A percentile compares a stretch with the other conserved stretches of the same genome.
phyloP scores from a whole-genome alignment of 2,113 vertebrate species.

The Vidua macroura region DNA sequence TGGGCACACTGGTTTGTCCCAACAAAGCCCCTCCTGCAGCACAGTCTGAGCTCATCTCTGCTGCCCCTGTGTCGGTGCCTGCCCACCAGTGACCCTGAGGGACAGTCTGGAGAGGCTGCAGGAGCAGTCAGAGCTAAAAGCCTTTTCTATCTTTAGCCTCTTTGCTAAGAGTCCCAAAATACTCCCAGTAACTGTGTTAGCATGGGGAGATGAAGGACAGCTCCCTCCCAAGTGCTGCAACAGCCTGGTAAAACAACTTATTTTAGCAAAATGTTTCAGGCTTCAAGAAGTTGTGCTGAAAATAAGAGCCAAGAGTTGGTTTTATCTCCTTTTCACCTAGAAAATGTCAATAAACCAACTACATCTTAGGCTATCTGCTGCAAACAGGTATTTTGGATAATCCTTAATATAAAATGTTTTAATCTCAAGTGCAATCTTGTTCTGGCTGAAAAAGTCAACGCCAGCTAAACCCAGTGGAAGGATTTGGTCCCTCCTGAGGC shows the following conservation, averaged over 20 bases:
- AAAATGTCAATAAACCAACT: background rate
- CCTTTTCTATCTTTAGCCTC: constrained; percentile 46
- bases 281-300: background rate
- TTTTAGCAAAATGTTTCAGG: background rate
- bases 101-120: background rate
- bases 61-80: background rate
- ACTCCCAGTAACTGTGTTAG: background rate
- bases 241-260: background rate
- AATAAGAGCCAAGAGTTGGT: background rate
- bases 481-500: background rate
- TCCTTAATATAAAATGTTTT: background rate
- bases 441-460: background rate
- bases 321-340: background rate
- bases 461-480: background rate
- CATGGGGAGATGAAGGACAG: background rate
- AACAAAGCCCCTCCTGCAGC: background rate
- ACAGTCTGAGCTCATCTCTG: background rate
- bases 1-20: background rate
- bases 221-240: background rate
- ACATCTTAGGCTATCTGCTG: background rate
- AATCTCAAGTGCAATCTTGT: background rate
- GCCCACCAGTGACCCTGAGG: background rate
- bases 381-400: background rate
- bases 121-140: background rate
- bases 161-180: constrained; percentile 38